Base-by-base conservation (phyloP, 35 echinoderm and acorn worm genomes). In the Holothuria glaberrima region DNA sequence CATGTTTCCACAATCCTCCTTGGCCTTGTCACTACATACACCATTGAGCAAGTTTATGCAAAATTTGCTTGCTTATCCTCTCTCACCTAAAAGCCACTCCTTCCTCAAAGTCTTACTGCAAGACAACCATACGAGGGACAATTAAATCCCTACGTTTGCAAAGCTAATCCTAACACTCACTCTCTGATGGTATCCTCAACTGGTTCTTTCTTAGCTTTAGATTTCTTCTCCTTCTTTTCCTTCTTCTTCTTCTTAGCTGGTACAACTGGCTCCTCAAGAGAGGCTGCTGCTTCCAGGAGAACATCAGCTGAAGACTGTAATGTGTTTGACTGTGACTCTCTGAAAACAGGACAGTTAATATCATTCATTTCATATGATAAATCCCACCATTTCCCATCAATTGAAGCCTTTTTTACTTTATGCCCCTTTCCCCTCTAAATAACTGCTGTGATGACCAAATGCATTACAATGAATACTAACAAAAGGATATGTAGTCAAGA, bases 231-330 rank as follows among this genome's bases (percentile, higher is more conserved):
- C 24, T 90, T 90, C 34, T 89, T 71, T 16, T 94, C 74, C 48
- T 95, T 92, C 63, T 93, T 96, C 91, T 93, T 93, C 58, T 96
- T 96, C 75, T 93, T 93, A 57, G 82, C 86, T 29, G 87, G 87
- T 2, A 90, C 44, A 30, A 68, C 41, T 48, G 82, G 82, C n/a
- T 79, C 94, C 57, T 96, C 94, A 29, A 93, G 58, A 14, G 94
- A 96, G 21, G 94, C 90, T 46, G 91, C 91, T 32, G 94, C 91
- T 46, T 96, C 91, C n/a, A 95, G 71, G 22, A 95, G 86, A 24
- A 95, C 94, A 66, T 86, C 90, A n/a, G 94, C 86, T 21, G 92
- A 94, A n/a, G 92, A 94, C 77, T 94, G 88, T 27, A 94, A 68
- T 60, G 64, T 94, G 79, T 13, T 82, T 82, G 79, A 48, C 27